Evolutionary conservation across 2,888 invertebrate genomes (phyloP).

Genomic region (Noctua janthina): DNA sequence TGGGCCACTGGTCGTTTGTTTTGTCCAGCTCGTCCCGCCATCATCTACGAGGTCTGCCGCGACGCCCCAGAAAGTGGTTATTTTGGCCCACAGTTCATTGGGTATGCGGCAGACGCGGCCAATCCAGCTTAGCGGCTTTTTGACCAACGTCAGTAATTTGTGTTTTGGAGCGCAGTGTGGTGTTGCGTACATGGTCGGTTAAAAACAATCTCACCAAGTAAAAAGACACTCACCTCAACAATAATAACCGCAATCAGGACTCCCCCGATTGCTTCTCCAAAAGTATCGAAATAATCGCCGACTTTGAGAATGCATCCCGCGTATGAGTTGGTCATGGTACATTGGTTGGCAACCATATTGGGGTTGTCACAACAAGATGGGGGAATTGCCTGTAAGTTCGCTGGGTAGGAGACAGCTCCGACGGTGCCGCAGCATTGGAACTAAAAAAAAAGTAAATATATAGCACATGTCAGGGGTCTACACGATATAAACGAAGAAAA

Average conservation of each 20-base stretch:
- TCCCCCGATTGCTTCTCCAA: slow-evolving; percentile 72
- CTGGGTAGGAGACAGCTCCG: slow-evolving; percentile 72
- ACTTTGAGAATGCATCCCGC: slow-evolving; percentile 73
- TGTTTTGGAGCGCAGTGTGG: no score
- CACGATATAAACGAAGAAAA: no score
- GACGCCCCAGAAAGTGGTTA: no score
- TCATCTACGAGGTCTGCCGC: no score
- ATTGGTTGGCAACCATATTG: slow-evolving; percentile 43
- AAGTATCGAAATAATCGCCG: slow-evolving; percentile 72
- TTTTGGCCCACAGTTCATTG: no score
- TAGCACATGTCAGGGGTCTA: no score
- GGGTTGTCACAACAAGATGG: slow-evolving; percentile 73
- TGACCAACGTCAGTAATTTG: no score
- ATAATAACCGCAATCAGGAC: slow-evolving; percentile 73
- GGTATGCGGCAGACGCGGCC: no score
- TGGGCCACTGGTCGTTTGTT: no score
- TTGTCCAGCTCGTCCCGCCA: no score
- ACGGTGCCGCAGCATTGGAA: slow-evolving; percentile 82
- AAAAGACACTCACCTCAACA: slow-evolving; percentile 74
- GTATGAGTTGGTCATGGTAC: slow-evolving; percentile 62
- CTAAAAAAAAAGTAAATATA: slow-evolving; percentile 65
- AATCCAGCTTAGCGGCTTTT: no score
- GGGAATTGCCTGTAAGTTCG: slow-evolving; percentile 22
- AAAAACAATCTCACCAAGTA: not conserved
- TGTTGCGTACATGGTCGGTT: no score